phyloP scores from a whole-genome alignment of 1,140 invertebrate species.

The Ceratina australensis region DNA sequence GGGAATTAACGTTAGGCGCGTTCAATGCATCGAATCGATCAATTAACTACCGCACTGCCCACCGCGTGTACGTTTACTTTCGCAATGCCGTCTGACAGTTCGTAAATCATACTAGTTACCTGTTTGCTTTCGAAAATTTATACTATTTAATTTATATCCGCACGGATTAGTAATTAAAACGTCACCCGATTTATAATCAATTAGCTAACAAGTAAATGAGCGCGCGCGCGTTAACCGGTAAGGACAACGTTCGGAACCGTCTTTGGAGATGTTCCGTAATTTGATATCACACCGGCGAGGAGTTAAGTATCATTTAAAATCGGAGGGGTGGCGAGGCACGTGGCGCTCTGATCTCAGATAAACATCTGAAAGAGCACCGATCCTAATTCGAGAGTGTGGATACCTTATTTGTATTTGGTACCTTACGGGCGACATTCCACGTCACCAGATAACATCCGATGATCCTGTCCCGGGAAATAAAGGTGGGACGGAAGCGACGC shows the following conservation, averaged over 20 bases:
- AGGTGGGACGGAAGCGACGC: conserved; percentile 37
- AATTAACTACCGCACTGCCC: neutral
- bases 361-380: conserved; percentile 61
- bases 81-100: too few species aligned
- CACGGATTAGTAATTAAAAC: too few species aligned
- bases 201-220: too few species aligned
- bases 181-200: too few species aligned
- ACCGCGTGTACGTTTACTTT: neutral
- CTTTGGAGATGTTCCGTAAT: too few species aligned
- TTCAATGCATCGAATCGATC: neutral
- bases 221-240: too few species aligned
- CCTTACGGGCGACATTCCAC: conserved; percentile 59
- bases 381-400: conserved; percentile 63
- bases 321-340: conserved; percentile 37
- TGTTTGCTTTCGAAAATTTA: too few species aligned
- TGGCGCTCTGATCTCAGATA: conserved; percentile 60
- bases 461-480: conserved; percentile 25
- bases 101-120: too few species aligned
- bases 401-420: conserved; percentile 67
- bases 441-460: conserved; percentile 61
- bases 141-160: neutral
- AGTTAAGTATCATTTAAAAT: neutral
- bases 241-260: too few species aligned
- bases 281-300: too few species aligned
- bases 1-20: neutral